A percentile compares a stretch with the other conserved stretches of the same genome.
Conservation (phyloP, 1,140 invertebrate genomes). For the Hyphantria cunea region DNA sequence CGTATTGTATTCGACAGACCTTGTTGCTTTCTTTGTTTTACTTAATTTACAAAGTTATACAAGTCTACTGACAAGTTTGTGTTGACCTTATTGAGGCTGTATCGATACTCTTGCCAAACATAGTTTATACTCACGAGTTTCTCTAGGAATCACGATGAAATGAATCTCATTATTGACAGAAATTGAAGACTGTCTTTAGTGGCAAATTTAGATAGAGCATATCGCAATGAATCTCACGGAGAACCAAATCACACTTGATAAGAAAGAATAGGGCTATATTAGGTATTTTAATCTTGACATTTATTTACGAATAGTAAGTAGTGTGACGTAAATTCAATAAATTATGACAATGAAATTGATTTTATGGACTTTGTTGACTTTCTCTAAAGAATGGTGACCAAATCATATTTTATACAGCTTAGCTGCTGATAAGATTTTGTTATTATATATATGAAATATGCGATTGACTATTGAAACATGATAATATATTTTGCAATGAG, state of each 20-base stretch:
- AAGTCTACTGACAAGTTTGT: conserved; percentile 13
- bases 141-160: conserved; percentile 21
- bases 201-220: conserved; percentile 40
- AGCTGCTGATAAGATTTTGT: conserved; percentile 24
- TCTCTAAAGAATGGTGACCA: conserved; percentile 12
- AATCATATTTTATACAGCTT: conserved; percentile 33
- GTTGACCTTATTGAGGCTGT: conserved; percentile 36
- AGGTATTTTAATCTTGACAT: conserved; percentile 12
- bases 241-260: conserved; percentile 8
- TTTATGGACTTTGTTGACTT: conserved; percentile 24
- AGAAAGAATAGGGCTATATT: conserved; percentile 4
- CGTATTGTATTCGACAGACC: conserved; percentile 15
- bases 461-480: conserved; percentile 32
- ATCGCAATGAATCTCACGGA: conserved; percentile 34
- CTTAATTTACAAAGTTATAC: conserved; percentile 18
- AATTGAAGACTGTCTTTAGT: conserved; percentile 46
- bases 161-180: conserved; percentile 35
- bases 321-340: conserved; percentile 19
- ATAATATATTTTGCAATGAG: conserved; percentile 42
- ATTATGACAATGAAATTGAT: conserved; percentile 7
- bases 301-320: conserved; percentile 23
- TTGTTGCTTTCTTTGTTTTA: conserved; percentile 33
- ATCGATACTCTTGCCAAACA: conserved; percentile 47
- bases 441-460: conserved; percentile 27
- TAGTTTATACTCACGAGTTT: conserved; percentile 21